Evolutionary conservation across 2,888 invertebrate genomes (phyloP), one percentile per base, ranked within the genome.

Genomic region (Omphaloscelis lunosa): DNA sequence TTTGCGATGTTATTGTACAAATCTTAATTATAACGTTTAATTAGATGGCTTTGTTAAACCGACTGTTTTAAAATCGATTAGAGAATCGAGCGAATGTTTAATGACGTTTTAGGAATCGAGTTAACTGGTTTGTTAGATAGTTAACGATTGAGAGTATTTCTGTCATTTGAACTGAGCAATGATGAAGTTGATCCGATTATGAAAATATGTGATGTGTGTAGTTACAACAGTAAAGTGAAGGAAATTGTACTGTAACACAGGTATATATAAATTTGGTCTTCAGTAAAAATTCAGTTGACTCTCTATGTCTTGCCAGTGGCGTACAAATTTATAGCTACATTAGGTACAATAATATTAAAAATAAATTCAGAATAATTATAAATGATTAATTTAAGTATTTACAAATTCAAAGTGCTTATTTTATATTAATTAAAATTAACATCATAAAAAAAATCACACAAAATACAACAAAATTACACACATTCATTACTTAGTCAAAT

Each of bases 1-100:
- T 82, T 83, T 74, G 51, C 71, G 86, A 17, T 83, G 83, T 83
- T 82, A 74, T 83, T 83, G 83, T 59, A 83, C 65, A 58, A 69
- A 73, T 74, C 68, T 53, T 74, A 69, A 82, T 86, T 82, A 65
- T 82, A 72, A 34, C 63, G 68, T 74, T 82, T 83, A 82, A 83
- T 83, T 82, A 77, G 61, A 51, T 51, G 71, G 11, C 39, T 69
- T 79, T 61, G 67, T 45, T 20, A 29, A 51, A 65, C 23, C 45
- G 39, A 83, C 68, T 83, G 71, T 83, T 82, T 68, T 39, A 45
- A 56, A 71, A 85, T 82, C 77, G 68, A 72, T 82, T 85, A 67
- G 29, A 62, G 12, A 15, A 29, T 29, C 56, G 34, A 39, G 69
- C 53, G 34, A 61, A 53, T 17, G 67, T 70, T 70, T 63, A 51